Conservation (phyloP, 2,113 vertebrate genomes). For the Numida meleagris region DNA sequence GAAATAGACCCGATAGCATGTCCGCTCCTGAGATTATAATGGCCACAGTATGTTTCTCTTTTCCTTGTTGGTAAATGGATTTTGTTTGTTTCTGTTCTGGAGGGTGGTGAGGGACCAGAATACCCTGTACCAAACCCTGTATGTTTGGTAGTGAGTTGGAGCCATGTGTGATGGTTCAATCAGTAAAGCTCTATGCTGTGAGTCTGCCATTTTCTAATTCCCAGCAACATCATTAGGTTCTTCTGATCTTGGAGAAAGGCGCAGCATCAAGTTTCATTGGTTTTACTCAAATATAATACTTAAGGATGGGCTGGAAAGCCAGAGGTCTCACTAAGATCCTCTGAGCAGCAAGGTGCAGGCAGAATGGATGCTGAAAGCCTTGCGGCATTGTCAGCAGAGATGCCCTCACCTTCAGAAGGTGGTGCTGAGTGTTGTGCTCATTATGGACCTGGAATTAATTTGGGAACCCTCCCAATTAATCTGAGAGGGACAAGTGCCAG, state of each 20-base stretch:
- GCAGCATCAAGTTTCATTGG: fast-evolving
- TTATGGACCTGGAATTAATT: neutral
- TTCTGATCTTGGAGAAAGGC: neutral
- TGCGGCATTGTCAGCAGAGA: neutral
- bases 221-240: neutral
- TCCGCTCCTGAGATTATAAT: neutral
- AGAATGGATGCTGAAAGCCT: neutral
- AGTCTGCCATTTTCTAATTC: neutral
- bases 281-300: neutral
- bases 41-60: neutral
- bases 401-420: neutral
- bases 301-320: neutral
- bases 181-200: neutral
- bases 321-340: neutral
- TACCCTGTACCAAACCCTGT: neutral
- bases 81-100: constrained; percentile 30
- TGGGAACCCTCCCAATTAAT: neutral
- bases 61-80: neutral
- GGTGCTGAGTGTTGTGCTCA: neutral
- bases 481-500: neutral
- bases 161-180: neutral
- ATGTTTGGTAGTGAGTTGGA: neutral
- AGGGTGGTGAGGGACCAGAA: neutral
- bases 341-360: neutral
- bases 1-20: neutral